These are phyloP conservation scores for Chouioia cunea DNA, from an alignment of 2,888 invertebrate genomes.

Conservation along the genomic window DNA sequence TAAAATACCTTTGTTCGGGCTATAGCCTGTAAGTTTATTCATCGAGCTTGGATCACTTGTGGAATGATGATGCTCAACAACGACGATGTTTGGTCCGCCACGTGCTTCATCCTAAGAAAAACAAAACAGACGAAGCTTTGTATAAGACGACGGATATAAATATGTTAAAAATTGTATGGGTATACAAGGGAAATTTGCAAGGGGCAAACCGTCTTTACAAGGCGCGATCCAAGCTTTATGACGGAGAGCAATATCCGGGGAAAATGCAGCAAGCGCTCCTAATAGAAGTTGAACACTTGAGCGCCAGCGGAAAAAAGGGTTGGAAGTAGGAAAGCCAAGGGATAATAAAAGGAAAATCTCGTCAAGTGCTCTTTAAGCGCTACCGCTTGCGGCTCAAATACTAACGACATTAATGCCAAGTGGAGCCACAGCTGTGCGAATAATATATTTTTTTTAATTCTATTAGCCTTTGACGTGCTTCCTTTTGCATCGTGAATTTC, in stretches of 20 bases:
- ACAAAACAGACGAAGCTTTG: neutral
- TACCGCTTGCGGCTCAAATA: no score
- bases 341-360: slow-evolving; percentile 25
- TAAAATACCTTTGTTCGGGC: slow-evolving; percentile 64
- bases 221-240: slow-evolving; percentile 17
- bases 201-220: slow-evolving; percentile 20
- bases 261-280: slow-evolving; percentile 29
- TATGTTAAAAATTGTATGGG: no score
- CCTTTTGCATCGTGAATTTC: no score
- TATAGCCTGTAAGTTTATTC: slow-evolving; percentile 57
- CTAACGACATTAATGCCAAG: no score
- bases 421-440: no score
- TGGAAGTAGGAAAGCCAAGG: slow-evolving; percentile 8
- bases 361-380: slow-evolving; percentile 1
- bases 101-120: slow-evolving; percentile 39
- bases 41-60: slow-evolving; percentile 65
- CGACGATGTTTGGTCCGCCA: slow-evolving; percentile 59
- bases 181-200: slow-evolving; percentile 18
- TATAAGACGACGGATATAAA: no score
- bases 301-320: slow-evolving; percentile 4
- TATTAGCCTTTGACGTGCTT: no score
- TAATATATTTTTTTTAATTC: no score
- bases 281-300: slow-evolving; percentile 12
- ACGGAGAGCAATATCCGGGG: neutral
- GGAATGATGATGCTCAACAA: slow-evolving; percentile 66